These are phyloP conservation scores for Tricholaema leucomelas DNA, from an alignment of 2,113 vertebrate genomes.

Conservation along the genomic window DNA sequence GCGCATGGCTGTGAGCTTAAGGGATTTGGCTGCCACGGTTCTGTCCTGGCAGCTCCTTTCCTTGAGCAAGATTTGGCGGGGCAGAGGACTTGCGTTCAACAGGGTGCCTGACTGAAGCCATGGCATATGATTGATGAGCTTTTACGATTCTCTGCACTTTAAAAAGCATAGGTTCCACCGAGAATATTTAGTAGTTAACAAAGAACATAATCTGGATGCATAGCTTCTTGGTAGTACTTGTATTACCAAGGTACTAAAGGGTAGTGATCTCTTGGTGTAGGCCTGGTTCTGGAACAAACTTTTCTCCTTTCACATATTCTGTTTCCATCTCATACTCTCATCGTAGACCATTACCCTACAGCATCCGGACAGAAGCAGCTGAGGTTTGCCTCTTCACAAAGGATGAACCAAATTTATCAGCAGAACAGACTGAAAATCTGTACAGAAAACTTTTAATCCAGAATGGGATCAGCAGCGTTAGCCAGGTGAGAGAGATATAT, in stretches of 20 bases:
- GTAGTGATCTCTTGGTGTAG: not conserved
- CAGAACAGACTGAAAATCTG: constrained; percentile 86
- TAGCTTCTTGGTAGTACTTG: not conserved
- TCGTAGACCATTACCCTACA: constrained; percentile 83
- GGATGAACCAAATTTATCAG: constrained; percentile 80
- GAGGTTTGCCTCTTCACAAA: constrained; percentile 93
- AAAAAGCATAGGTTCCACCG: not conserved
- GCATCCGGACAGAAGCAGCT: constrained; percentile 75
- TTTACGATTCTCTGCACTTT: not conserved
- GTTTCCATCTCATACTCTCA: not conserved
- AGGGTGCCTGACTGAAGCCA: fast-evolving
- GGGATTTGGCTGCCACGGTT: fast-evolving
- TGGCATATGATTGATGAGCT: not conserved
- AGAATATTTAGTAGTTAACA: not conserved
- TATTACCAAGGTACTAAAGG: not conserved
- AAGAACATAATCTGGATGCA: not conserved
- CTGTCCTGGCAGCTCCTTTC: not conserved
- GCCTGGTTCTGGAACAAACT: not conserved
- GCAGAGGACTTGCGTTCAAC: fast-evolving
- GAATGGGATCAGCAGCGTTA: constrained; percentile 77
- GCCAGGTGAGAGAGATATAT: constrained; percentile 76
- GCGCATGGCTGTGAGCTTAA: fast-evolving
- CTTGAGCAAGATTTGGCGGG: fast-evolving
- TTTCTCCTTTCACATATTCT: not conserved
- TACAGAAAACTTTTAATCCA: constrained; percentile 85